Evolutionary conservation across 2,797 vertebrate species (phyloP), one percentile per base, ranked within the genome.

Genomic region (Tokudaia tokunoshimensis): DNA sequence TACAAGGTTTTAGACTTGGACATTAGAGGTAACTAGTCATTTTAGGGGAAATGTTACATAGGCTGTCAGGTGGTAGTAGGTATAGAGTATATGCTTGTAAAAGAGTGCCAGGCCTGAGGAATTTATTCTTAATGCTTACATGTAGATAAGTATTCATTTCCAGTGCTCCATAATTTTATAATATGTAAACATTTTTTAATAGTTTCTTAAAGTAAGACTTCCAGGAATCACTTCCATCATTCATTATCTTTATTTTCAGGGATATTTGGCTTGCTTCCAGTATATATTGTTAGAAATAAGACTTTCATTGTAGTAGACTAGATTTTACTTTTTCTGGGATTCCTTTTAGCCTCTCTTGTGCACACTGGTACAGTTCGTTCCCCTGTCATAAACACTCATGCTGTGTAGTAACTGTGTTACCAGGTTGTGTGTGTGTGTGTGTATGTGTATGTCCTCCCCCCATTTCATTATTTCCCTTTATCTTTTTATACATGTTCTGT

Each of bases 211-310:
- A 55, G 10, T 74, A n/a, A 34, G 34, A 59, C 20, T 81, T 81
- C 52, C 9, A 55, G 78, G 6, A 80, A 34, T 80, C 20, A 81
- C n/a, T 81, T 81, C 34, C 5, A 37, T n/a, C 24, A 44, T 74
- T 75, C 15, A 44, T 74, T 29, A 75, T 72, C 50, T 87, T 67
- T 81, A 31, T 89, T 91, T 94, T 89, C 47, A 94, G 72, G 13
- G 12, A 20, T 93, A n/a, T 91, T n/a, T 87, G 70, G 15, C 3
- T 94, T 94, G 31, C 79, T 97, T 93, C 20, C 17, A 80, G n/a
- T 97, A 85, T 95, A 50, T 12, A 80, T 86, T 91, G 47, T 82
- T 94, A 79, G 1, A 94, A 93, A 92, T 14, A 84, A 70, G n/a
- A 37, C 41, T 50, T 87, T 63, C 34, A 61, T 85, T 91, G 90